Evolutionary conservation across 2,888 invertebrate genomes (phyloP).

Genomic region (Halictus ligatus): DNA sequence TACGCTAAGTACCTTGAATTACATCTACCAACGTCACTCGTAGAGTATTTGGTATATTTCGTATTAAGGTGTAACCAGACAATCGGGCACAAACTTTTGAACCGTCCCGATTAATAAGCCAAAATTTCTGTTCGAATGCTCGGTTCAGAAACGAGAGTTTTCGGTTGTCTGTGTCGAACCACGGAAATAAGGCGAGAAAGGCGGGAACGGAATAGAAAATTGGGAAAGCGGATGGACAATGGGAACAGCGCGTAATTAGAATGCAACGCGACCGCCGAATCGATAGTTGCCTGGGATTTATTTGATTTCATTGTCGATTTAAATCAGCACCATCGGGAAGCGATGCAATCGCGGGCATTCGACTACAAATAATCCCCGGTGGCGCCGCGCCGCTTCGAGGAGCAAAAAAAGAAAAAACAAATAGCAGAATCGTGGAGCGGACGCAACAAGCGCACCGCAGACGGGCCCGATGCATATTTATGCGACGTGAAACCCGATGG

Average conservation of each 20-base stretch:
- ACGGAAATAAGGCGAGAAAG: not conserved
- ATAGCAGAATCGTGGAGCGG: not conserved
- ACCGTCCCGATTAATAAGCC: not conserved
- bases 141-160: not conserved
- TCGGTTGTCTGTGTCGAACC: not conserved
- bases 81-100: no score
- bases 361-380: constrained; percentile 56
- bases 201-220: not conserved
- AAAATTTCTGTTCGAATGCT: not conserved
- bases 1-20: no score
- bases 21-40: no score
- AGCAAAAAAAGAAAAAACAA: not conserved
- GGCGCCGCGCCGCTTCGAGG: not conserved
- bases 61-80: no score
- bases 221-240: not conserved
- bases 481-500: not conserved
- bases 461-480: not conserved
- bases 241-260: constrained; percentile 34
- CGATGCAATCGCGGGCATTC: constrained; percentile 50
- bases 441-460: not conserved
- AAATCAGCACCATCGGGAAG: constrained; percentile 45
- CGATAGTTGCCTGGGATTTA: constrained; percentile 45
- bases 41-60: no score
- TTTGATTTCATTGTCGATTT: constrained; percentile 58
- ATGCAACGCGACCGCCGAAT: constrained; percentile 41